Evolutionary conservation across 1,140 invertebrate species (phyloP).

Genomic region (Drosophila littoralis): DNA sequence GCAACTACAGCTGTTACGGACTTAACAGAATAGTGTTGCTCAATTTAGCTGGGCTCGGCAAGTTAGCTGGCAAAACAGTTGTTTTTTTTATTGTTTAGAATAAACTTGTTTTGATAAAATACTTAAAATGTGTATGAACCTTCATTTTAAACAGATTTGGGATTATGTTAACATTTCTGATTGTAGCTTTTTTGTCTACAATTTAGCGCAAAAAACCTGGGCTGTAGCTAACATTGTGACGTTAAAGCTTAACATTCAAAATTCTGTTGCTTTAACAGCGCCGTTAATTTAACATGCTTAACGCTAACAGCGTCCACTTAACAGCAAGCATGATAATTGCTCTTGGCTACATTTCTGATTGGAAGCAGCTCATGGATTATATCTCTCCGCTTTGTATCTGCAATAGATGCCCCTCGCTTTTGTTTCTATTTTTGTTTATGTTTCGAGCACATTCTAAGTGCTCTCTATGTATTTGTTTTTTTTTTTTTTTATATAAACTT

Average conservation of each 20-base stretch:
- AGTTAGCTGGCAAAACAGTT: background rate
- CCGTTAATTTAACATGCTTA: background rate
- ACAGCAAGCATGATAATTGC: background rate
- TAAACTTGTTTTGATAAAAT: no score
- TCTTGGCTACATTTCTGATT: background rate
- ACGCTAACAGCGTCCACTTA: background rate
- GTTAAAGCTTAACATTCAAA: background rate
- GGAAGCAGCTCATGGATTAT: background rate
- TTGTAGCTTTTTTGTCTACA: background rate
- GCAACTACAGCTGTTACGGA: conserved; percentile 31
- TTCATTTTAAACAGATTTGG: no score
- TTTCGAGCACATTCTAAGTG: conserved; percentile 23
- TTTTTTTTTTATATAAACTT: conserved; percentile 67
- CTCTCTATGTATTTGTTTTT: conserved; percentile 36
- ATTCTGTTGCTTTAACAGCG: background rate
- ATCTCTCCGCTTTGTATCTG: background rate
- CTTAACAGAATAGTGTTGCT: conserved; percentile 16
- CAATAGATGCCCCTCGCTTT: background rate
- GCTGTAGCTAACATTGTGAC: background rate
- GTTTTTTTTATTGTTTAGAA: background rate
- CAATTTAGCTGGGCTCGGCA: background rate
- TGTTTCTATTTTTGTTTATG: conserved; percentile 8
- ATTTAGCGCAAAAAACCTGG: no score
- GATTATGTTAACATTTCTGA: background rate
- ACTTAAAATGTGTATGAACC: no score